Conservation (phyloP, 2,113 vertebrate species). For the Lepidothrix coronata region DNA sequence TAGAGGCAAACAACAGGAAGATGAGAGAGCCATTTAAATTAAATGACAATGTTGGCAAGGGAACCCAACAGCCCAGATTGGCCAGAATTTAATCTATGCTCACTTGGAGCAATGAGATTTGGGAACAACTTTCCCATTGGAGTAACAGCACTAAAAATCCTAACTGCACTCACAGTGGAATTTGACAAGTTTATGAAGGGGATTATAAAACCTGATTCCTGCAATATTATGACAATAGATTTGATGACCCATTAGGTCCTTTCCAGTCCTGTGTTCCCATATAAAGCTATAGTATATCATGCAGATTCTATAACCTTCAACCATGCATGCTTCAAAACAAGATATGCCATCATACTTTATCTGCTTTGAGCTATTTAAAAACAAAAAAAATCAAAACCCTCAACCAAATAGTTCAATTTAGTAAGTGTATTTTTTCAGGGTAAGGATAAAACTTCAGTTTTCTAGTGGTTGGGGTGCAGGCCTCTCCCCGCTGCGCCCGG, state of each 20-base stretch:
- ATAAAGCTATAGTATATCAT: neutral
- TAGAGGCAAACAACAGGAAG: neutral
- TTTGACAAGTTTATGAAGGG: neutral
- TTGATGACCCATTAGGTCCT: neutral
- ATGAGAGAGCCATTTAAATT: neutral
- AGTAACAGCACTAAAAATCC: neutral
- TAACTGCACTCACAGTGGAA: neutral
- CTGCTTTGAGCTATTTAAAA: neutral
- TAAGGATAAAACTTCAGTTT: conserved; percentile 3
- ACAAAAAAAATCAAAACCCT: neutral
- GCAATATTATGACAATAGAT: neutral
- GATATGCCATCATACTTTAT: neutral
- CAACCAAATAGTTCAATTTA: neutral
- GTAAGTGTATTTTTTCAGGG: neutral
- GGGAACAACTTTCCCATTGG: neutral
- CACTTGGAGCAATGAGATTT: neutral
- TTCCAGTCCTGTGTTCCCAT: neutral
- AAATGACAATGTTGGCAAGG: neutral
- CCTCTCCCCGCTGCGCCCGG: too few species aligned
- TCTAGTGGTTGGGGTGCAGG: too few species aligned
- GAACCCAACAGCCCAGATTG: neutral
- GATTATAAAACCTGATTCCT: neutral
- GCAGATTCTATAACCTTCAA: neutral
- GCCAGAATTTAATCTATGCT: neutral
- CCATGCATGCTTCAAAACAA: neutral